Percentiles rank a stretch among this genome's conserved stretches.
phyloP scores from a whole-genome alignment of 2,888 invertebrate species.

The Iphiclides podalirius region DNA sequence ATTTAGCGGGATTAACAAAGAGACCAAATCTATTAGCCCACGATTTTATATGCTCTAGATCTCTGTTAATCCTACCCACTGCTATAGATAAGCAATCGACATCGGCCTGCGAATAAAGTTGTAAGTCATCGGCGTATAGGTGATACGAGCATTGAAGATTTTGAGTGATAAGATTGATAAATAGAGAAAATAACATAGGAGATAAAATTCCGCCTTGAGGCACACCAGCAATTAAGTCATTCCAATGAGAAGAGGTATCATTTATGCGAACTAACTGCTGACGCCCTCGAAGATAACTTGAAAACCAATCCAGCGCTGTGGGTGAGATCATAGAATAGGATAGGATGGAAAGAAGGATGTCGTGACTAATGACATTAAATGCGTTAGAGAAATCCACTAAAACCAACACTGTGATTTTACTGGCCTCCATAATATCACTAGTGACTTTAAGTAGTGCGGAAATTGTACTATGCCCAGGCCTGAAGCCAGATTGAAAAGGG shows the following conservation, averaged over 20 bases:
- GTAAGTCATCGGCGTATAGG: not conserved
- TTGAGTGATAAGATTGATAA: too few species aligned
- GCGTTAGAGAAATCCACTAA: conserved; percentile 1
- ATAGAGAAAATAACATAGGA: too few species aligned
- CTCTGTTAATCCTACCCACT: too few species aligned
- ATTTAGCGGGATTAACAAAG: too few species aligned
- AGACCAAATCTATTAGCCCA: too few species aligned
- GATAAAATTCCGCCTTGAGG: too few species aligned
- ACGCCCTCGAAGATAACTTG: not conserved
- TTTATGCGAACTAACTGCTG: too few species aligned
- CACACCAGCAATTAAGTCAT: too few species aligned
- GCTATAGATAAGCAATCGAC: too few species aligned
- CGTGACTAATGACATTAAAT: not conserved
- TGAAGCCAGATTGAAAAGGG: not conserved
- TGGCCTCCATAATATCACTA: not conserved
- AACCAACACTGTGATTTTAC: not conserved
- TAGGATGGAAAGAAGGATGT: not conserved
- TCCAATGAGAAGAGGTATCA: too few species aligned
- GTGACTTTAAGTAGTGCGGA: not conserved
- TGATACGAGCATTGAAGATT: not conserved
- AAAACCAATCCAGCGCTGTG: not conserved
- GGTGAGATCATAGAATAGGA: not conserved
- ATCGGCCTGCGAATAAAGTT: too few species aligned
- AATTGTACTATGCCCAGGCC: not conserved
- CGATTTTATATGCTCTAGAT: too few species aligned